A percentile compares a stretch with the other conserved stretches of the same genome.
These are phyloP conservation scores for Atta texana DNA, from an alignment of 1,140 invertebrate species.

Conservation along the genomic window DNA sequence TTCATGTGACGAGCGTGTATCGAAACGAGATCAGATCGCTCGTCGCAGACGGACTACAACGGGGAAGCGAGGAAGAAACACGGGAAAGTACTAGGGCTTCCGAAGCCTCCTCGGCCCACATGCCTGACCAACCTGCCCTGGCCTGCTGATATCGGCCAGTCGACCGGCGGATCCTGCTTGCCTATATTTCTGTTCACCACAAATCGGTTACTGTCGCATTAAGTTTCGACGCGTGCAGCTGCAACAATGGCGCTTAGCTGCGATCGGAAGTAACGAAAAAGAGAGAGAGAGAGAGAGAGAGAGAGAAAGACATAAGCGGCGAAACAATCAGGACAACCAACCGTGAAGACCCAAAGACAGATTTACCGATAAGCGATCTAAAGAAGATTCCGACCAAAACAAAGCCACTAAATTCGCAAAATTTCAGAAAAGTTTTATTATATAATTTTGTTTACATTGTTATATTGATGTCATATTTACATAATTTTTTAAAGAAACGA, in stretches of 20 bases:
- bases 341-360: conserved; percentile 11
- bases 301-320: not conserved
- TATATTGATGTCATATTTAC: not conserved
- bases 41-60: conserved; percentile 61
- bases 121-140: conserved; percentile 69
- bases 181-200: conserved; percentile 78
- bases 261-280: conserved; percentile 67
- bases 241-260: conserved; percentile 50
- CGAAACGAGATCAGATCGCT: conserved; percentile 78
- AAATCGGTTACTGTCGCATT: conserved; percentile 68
- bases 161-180: conserved; percentile 61
- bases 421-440: not conserved
- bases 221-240: conserved; percentile 63
- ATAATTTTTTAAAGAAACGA: not conserved
- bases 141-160: conserved; percentile 51
- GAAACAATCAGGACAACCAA: conserved; percentile 9
- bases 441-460: not conserved
- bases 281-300: not conserved
- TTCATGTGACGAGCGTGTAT: conserved; percentile 62
- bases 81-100: conserved; percentile 81
- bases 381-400: not conserved
- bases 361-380: conserved; percentile 29
- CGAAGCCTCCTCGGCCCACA: conserved; percentile 77
- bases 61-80: conserved; percentile 76
- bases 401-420: not conserved